phyloP scores from a whole-genome alignment of 2,888 invertebrate species.

The Agonopterix arenella region DNA sequence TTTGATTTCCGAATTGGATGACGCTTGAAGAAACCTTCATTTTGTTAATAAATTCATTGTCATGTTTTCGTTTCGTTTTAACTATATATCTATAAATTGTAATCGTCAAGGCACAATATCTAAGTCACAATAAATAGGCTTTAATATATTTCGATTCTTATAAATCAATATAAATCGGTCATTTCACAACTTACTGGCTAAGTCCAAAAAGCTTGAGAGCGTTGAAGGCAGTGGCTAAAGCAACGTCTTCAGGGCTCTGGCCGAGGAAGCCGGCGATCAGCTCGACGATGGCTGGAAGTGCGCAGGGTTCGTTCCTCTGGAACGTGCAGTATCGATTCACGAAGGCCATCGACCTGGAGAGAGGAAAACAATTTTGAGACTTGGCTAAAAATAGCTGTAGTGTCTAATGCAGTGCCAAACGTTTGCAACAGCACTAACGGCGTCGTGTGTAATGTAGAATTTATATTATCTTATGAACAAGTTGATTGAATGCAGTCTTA shows the following conservation, averaged over 20 bases:
- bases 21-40: constrained; percentile 25
- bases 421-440: too few species aligned
- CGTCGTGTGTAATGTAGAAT: too few species aligned
- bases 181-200: constrained; percentile 74
- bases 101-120: background rate
- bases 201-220: constrained; percentile 93
- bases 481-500: too few species aligned
- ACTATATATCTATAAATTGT: background rate
- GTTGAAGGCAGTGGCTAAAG: constrained; percentile 93
- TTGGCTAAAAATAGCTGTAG: too few species aligned
- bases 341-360: constrained; percentile 84
- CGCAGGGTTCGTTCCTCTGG: constrained; percentile 97
- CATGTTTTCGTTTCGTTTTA: background rate
- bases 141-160: background rate
- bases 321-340: constrained; percentile 95
- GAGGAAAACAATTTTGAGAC: background rate
- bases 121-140: too few species aligned
- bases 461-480: too few species aligned
- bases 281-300: constrained; percentile 94
- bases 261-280: constrained; percentile 95
- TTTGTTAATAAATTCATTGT: constrained; percentile 6
- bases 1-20: constrained; percentile 17
- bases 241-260: constrained; percentile 91
- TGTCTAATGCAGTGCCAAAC: too few species aligned
- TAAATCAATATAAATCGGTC: background rate